phyloP scores from a whole-genome alignment of 2,113 vertebrate species.

The Ciconia boyciana region DNA sequence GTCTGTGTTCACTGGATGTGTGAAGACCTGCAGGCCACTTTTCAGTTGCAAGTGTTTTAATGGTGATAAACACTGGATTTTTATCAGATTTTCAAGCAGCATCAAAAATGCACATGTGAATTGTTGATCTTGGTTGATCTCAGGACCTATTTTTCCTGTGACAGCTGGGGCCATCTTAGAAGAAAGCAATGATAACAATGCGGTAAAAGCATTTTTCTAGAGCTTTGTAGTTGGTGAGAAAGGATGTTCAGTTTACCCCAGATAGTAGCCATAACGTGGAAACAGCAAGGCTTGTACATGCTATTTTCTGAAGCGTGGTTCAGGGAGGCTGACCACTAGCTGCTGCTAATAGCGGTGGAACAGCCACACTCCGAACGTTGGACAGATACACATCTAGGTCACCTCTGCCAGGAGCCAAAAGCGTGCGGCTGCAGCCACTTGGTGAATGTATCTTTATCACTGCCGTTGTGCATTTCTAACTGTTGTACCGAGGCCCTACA shows the following conservation, averaged over 20 bases:
- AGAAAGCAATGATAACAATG: background rate
- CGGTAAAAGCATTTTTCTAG: background rate
- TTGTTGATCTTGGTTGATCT: slow-evolving; percentile 18
- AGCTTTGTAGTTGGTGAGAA: slow-evolving; percentile 18
- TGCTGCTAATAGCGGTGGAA: slow-evolving; percentile 2
- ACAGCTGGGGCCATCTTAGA: background rate
- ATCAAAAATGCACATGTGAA: background rate
- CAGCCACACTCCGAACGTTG: background rate
- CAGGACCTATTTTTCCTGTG: background rate
- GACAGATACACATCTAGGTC: slow-evolving; percentile 52
- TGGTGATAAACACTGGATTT: background rate
- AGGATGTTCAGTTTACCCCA: slow-evolving; percentile 54
- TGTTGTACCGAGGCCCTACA: background rate
- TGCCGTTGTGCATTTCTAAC: background rate
- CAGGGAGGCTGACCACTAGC: slow-evolving; percentile 28
- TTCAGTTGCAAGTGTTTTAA: slow-evolving; percentile 16
- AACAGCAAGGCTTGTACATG: background rate
- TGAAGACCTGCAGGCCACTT: background rate
- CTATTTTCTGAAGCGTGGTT: background rate
- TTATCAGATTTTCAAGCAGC: background rate
- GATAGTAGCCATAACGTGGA: background rate
- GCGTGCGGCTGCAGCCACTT: background rate
- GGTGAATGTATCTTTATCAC: background rate
- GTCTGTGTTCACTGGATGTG: background rate
- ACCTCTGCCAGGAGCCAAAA: rapidly evolving